These are phyloP conservation scores for Odontothrips loti DNA, from an alignment of 2,888 invertebrate genomes.

Conservation along the genomic window DNA sequence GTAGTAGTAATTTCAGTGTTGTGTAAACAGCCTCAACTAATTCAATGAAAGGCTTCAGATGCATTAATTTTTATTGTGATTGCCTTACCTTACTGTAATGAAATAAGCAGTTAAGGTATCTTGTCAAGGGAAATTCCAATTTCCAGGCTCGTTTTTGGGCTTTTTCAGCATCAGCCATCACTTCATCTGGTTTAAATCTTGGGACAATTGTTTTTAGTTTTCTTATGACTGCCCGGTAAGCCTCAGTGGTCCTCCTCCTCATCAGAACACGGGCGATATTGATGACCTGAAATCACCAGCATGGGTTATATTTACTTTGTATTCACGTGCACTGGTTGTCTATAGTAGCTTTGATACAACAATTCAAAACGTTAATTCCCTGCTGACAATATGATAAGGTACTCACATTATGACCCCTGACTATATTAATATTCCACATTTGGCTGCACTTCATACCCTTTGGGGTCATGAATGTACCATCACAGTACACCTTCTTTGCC, in stretches of 20 bases:
- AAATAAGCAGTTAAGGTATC: background rate
- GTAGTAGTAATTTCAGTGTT: background rate
- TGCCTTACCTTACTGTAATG: background rate
- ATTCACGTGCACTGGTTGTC: background rate
- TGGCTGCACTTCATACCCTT: background rate
- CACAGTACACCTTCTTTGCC: background rate
- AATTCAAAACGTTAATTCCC: too few species aligned
- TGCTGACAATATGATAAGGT: background rate
- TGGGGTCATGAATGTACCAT: background rate
- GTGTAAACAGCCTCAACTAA: background rate
- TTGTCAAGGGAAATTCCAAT: background rate
- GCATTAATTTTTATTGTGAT: background rate
- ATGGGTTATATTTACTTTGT: background rate
- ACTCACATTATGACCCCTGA: background rate
- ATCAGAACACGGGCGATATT: background rate
- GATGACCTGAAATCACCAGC: background rate
- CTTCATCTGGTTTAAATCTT: background rate
- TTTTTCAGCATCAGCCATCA: background rate
- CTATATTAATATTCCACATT: background rate
- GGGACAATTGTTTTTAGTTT: background rate
- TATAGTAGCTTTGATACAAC: too few species aligned
- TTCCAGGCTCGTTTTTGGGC: background rate
- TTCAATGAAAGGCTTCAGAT: background rate
- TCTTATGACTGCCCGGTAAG: background rate
- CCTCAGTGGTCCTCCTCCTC: background rate